Evolutionary conservation across 1,140 invertebrate genomes (phyloP).

Genomic region (Andrena cerasifolii): DNA sequence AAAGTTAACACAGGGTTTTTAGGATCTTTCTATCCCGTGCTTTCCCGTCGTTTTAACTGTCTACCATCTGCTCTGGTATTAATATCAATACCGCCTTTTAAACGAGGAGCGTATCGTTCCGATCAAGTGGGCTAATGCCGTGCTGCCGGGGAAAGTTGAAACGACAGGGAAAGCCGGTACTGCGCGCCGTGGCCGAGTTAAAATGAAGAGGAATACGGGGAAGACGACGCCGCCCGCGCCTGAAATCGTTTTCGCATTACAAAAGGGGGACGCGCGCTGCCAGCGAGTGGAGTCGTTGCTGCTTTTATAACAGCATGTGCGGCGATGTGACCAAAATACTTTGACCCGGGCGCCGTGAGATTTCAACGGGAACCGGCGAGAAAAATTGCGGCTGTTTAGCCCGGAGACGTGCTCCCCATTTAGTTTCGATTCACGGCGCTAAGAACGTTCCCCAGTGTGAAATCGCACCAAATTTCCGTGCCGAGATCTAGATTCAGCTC

Average conservation of each 20-base stretch:
- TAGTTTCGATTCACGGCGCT: too few relatives aligned
- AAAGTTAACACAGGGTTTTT: too few relatives aligned
- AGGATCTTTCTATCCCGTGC: too few relatives aligned
- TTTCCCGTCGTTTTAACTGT: too few relatives aligned
- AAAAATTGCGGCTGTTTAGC: too few relatives aligned
- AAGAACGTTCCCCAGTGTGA: too few relatives aligned
- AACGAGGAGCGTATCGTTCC: not conserved
- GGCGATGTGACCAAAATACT: not conserved
- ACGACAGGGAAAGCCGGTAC: not conserved
- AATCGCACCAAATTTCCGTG: too few relatives aligned
- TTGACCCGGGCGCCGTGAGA: not conserved
- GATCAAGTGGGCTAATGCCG: not conserved
- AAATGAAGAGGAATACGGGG: not conserved
- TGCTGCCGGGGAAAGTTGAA: not conserved
- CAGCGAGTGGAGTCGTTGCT: not conserved
- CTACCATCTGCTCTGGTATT: too few relatives aligned
- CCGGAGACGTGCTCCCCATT: too few relatives aligned
- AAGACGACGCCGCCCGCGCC: not conserved
- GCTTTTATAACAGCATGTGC: not conserved
- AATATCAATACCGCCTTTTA: too few relatives aligned
- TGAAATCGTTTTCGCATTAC: conserved; percentile 15
- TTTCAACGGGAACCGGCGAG: not conserved
- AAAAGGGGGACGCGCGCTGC: not conserved
- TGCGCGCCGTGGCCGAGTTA: too few relatives aligned
- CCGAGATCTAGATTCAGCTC: too few relatives aligned